phyloP scores from a whole-genome alignment of 2,113 vertebrate species.

The Cariama cristata region DNA sequence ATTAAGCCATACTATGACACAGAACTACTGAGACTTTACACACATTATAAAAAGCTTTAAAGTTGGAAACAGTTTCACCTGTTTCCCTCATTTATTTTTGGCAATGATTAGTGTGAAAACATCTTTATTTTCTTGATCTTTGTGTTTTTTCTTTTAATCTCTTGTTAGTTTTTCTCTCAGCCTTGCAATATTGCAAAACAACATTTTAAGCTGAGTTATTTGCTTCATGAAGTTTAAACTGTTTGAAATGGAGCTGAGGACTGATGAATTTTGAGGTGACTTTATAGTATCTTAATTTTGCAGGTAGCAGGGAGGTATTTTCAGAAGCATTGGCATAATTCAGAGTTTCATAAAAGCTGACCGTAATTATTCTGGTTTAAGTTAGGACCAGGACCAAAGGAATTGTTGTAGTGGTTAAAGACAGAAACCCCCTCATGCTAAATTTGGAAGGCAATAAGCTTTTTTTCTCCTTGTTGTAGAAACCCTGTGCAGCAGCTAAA shows the following conservation, averaged over 20 bases:
- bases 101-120: not conserved
- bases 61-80: not conserved
- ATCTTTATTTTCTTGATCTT: not conserved
- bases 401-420: not conserved
- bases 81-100: not conserved
- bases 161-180: not conserved
- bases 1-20: not conserved
- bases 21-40: not conserved
- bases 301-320: not conserved
- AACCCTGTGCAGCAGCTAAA: not conserved
- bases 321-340: not conserved
- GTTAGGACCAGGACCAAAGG: not conserved
- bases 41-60: not conserved
- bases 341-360: not conserved
- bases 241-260: not conserved
- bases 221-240: not conserved
- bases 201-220: not conserved
- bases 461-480: not conserved
- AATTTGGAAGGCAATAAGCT: not conserved
- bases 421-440: not conserved
- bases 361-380: not conserved
- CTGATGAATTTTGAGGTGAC: not conserved
- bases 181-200: not conserved
- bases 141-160: not conserved
- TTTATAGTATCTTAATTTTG: not conserved